These are phyloP conservation scores for Cryptophagus acutangulus DNA, from an alignment of 2,888 invertebrate genomes.

Conservation along the genomic window DNA sequence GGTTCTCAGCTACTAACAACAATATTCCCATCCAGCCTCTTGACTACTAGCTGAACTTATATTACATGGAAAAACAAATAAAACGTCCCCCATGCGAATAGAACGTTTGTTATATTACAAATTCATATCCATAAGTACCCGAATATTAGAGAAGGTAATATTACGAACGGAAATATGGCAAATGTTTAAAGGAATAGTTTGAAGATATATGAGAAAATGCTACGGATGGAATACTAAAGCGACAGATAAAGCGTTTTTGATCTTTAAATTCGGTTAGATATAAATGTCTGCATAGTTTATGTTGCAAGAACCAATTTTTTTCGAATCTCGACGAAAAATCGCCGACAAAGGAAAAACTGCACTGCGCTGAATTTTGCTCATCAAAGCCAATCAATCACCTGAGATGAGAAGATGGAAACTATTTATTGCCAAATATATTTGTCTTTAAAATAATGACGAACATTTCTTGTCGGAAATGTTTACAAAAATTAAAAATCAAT, in stretches of 20 bases:
- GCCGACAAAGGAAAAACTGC: too few relatives aligned
- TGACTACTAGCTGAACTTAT: slow-evolving; percentile 6
- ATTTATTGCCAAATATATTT: too few relatives aligned
- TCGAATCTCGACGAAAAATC: too few relatives aligned
- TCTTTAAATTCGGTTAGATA: slow-evolving; percentile 9
- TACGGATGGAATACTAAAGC: slow-evolving; percentile 7
- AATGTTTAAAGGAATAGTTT: slow-evolving; percentile 6
- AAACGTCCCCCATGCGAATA: slow-evolving; percentile 5
- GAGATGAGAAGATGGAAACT: too few relatives aligned
- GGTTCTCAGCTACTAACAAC: slow-evolving; percentile 3
- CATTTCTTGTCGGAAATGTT: too few relatives aligned
- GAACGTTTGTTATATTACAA: slow-evolving; percentile 8
- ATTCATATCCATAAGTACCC: slow-evolving; percentile 9
- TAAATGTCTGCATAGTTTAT: slow-evolving; percentile 7
- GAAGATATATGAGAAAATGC: slow-evolving; percentile 7
- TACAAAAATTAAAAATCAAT: slow-evolving; percentile 14
- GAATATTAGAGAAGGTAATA: slow-evolving; percentile 9
- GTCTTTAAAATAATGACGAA: too few relatives aligned
- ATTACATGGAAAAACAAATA: slow-evolving; percentile 6
- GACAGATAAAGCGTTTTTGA: slow-evolving; percentile 8
- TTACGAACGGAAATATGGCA: slow-evolving; percentile 7
- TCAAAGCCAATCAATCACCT: too few relatives aligned
- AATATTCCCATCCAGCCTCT: slow-evolving; percentile 8
- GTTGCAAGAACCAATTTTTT: too few relatives aligned
- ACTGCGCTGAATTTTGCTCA: too few relatives aligned